phyloP scores from a whole-genome alignment of 2,797 vertebrate genomes.

The Rhinophrynus dorsalis region DNA sequence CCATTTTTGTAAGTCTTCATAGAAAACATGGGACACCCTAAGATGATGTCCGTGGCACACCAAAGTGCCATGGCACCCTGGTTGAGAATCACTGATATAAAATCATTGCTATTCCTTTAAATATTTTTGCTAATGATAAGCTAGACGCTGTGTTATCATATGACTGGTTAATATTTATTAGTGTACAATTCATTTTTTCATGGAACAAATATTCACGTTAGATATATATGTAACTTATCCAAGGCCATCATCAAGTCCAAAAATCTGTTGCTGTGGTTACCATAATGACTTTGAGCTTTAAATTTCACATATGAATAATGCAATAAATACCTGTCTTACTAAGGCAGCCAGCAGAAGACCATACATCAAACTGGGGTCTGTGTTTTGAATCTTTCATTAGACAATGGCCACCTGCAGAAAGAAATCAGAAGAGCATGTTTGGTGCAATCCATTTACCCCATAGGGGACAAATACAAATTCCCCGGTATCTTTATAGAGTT shows the following conservation, averaged over 20 bases:
- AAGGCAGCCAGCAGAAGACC: background rate
- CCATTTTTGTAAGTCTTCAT: too few relatives aligned
- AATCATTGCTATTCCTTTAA: too few relatives aligned
- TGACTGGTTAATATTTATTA: conserved; percentile 15
- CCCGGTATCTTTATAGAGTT: too few relatives aligned
- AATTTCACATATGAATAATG: conserved; percentile 36
- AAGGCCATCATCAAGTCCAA: conserved; percentile 6
- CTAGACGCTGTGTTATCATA: background rate
- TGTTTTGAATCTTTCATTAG: background rate
- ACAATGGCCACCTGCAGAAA: too few relatives aligned
- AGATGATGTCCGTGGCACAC: too few relatives aligned
- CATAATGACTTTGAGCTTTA: conserved; percentile 35
- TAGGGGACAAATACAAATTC: too few relatives aligned
- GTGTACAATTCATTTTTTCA: background rate
- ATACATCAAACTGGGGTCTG: background rate
- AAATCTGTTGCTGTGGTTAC: conserved; percentile 38
- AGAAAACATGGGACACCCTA: too few relatives aligned
- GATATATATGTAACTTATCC: conserved; percentile 25
- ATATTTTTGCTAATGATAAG: conserved; percentile 4
- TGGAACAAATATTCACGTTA: conserved; percentile 21
- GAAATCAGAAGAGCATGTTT: too few relatives aligned
- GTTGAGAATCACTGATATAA: too few relatives aligned
- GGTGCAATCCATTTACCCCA: too few relatives aligned
- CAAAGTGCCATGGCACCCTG: too few relatives aligned
- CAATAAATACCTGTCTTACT: conserved; percentile 15